Base-by-base conservation (phyloP, 2,797 vertebrate genomes). In the Clarias laeviceps region DNA sequence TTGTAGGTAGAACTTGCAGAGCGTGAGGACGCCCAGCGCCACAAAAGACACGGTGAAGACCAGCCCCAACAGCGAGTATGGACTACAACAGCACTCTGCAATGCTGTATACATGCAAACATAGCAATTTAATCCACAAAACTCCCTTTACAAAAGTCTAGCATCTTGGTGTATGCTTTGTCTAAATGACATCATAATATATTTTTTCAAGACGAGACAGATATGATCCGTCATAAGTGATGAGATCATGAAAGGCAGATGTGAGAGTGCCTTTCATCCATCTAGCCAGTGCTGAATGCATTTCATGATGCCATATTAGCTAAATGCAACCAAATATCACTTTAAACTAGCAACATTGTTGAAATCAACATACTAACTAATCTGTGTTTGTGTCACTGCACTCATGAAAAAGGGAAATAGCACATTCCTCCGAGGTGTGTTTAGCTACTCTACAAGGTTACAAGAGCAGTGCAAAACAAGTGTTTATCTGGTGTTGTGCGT, bases 1-100 rank as follows among this genome's bases (percentile, higher is more conserved):
- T 90, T 99, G 98, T 89, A 99, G 93, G 94, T 99, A 99, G 91
- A 99, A 99, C 94, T 99, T 99, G 97, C 98, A 99, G 91, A 99
- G 97, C 1, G 98, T 99, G 89, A 99, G 94, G 87, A 99, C 97
- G 64, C 98, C 98, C 94, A 99, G 91, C 34, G 98, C 98, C 66
- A 99, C 96, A 84, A 99, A 99, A 57, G 98, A 99, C 83, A 99
- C 97, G 0, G 98, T 99, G 91, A 99, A 99, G 72, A 99, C 97
- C 93, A 99, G 94, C n/a, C 98, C 98, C 93, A 99, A 91, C 78
- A 99, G 95, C 0, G 98, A 99, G 89, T 99, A 99, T 0, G 98
- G 98, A 15, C 97, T 98, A 92, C 98, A 98, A 89, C 98, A 99
- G 93, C 98, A 99, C 91, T 99, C 98, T 11, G 98, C 98, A 90